Evolutionary conservation across 1,140 invertebrate species (phyloP).

Genomic region (Diplogasteroides magnus): DNA sequence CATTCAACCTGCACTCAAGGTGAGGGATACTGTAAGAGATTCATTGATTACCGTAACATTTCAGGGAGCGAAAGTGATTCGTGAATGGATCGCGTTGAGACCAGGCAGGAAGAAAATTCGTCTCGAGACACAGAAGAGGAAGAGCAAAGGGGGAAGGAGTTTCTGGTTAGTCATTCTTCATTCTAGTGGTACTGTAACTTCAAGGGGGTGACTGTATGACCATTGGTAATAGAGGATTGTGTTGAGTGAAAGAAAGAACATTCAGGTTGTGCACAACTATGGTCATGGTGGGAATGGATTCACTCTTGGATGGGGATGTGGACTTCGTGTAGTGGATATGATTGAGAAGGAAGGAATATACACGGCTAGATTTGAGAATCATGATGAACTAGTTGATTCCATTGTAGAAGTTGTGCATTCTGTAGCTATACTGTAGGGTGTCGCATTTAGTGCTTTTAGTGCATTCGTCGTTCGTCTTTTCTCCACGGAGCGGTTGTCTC

Average conservation of each 20-base stretch:
- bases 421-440: too few relatives aligned
- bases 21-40: too few relatives aligned
- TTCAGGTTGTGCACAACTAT: slow-evolving; percentile 77
- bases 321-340: slow-evolving; percentile 61
- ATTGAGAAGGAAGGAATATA: slow-evolving; percentile 7
- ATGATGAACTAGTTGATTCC: too few relatives aligned
- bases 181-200: neutral
- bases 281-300: slow-evolving; percentile 82
- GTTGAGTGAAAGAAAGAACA: slow-evolving; percentile 2
- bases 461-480: too few relatives aligned
- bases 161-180: slow-evolving; percentile 14
- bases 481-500: too few relatives aligned
- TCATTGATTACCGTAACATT: too few relatives aligned
- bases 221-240: too few relatives aligned
- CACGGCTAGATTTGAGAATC: too few relatives aligned
- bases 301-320: slow-evolving; percentile 77
- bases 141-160: slow-evolving; percentile 2
- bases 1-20: slow-evolving; percentile 65
- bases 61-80: slow-evolving; percentile 27
- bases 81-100: slow-evolving; percentile 18
- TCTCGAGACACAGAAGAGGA: slow-evolving; percentile 12
- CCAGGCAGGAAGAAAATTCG: slow-evolving; percentile 18
- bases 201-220: slow-evolving; percentile 4
- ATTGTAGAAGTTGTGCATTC: too few relatives aligned
- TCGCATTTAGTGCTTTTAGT: too few relatives aligned